phyloP scores from a whole-genome alignment of 2,797 vertebrate genomes.

The Eidolon dupreanum region DNA sequence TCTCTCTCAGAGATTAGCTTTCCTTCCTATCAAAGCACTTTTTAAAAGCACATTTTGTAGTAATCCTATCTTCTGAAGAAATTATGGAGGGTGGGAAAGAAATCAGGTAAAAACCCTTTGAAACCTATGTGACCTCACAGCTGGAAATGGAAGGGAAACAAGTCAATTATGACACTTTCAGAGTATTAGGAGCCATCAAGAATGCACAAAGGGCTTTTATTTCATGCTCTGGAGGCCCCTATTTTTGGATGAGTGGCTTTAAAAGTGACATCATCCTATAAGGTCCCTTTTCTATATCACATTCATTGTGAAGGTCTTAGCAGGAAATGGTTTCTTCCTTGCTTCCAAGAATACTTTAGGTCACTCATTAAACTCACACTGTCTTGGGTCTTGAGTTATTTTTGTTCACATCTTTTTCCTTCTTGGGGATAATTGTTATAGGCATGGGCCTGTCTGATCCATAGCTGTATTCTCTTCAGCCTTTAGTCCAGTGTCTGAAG shows the following conservation, averaged over 20 bases:
- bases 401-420: not conserved
- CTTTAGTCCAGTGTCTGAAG: not conserved
- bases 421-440: not conserved
- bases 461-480: not conserved
- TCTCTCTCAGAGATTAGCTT: not conserved
- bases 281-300: not conserved
- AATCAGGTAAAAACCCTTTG: not conserved
- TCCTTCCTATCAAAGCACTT: not conserved
- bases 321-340: not conserved
- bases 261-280: not conserved
- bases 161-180: not conserved
- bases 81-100: not conserved
- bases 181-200: not conserved
- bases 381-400: not conserved
- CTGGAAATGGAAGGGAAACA: slow-evolving; percentile 38
- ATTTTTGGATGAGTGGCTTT: not conserved
- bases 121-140: not conserved
- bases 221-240: not conserved
- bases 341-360: not conserved
- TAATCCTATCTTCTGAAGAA: not conserved
- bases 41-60: not conserved
- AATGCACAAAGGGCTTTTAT: not conserved
- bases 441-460: not conserved
- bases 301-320: not conserved
- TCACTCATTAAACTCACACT: not conserved